These are phyloP conservation scores for Corydoras sp. DNA, from an alignment of 2,113 vertebrate species.

Conservation along the genomic window DNA sequence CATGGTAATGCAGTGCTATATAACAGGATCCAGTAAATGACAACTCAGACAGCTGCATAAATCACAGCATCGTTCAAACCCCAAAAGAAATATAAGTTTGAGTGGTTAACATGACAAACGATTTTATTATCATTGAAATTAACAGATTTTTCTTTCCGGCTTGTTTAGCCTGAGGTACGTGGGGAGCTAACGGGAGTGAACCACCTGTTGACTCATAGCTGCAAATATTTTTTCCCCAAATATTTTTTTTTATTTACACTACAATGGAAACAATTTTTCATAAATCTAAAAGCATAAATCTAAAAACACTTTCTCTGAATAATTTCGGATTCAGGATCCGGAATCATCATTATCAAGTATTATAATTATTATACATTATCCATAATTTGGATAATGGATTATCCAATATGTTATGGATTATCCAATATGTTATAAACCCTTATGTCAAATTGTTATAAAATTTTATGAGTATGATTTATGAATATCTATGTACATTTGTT, in stretches of 20 bases:
- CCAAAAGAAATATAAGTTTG: slow-evolving; percentile 14
- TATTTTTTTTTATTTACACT: neutral
- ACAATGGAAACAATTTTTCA: neutral
- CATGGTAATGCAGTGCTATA: neutral
- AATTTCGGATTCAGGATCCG: no score
- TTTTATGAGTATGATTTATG: no score
- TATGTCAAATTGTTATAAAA: no score
- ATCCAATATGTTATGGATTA: no score
- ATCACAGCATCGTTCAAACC: slow-evolving; percentile 25
- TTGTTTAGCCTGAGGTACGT: slow-evolving; percentile 22
- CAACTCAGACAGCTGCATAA: slow-evolving; percentile 7
- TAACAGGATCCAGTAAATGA: slow-evolving; percentile 10
- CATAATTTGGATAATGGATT: no score
- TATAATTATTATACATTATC: no score
- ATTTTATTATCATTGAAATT: slow-evolving; percentile 33
- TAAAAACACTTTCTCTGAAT: no score
- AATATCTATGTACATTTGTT: no score
- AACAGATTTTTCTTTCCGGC: slow-evolving; percentile 20
- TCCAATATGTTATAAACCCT: no score
- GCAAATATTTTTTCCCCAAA: slow-evolving; percentile 21
- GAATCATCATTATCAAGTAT: no score
- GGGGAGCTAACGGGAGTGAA: slow-evolving; percentile 26
- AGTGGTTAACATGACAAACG: slow-evolving; percentile 22
- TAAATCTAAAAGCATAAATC: no score
- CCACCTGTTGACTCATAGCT: slow-evolving; percentile 36